These are phyloP conservation scores for Nowickia ferox DNA, from an alignment of 2,888 invertebrate genomes.

Conservation along the genomic window DNA sequence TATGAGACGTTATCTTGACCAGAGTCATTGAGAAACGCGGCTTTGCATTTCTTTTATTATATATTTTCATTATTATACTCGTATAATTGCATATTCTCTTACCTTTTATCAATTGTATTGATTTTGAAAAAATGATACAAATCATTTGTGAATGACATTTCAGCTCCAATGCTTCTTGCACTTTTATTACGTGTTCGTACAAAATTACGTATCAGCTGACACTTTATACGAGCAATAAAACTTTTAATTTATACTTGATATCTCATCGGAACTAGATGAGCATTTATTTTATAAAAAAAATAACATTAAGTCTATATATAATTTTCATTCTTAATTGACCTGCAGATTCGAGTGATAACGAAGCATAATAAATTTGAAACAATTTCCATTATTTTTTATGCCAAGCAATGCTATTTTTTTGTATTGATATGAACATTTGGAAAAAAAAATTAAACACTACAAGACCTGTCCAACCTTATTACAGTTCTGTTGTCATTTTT, in stretches of 20 bases:
- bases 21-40: too few relatives aligned
- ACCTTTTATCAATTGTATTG: conserved; percentile 54
- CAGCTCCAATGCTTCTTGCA: conserved; percentile 20
- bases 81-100: conserved; percentile 34
- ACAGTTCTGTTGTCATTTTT: conserved; percentile 12
- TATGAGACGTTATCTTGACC: too few relatives aligned
- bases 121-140: conserved; percentile 58
- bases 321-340: conserved; percentile 48
- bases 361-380: conserved; percentile 4
- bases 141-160: conserved; percentile 65
- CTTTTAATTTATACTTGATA: conserved; percentile 8
- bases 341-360: conserved; percentile 33
- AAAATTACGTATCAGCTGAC: conserved; percentile 16
- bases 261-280: conserved; percentile 1
- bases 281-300: conserved; percentile 27
- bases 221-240: background rate
- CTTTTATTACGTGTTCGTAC: background rate
- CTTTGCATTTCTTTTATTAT: background rate
- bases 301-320: conserved; percentile 22
- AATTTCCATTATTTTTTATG: conserved; percentile 25
- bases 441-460: background rate
- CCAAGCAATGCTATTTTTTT: conserved; percentile 60
- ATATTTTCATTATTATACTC: background rate
- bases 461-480: background rate
- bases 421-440: background rate